Percentiles rank a stretch among this genome's conserved stretches.
Evolutionary conservation across 2,797 vertebrate species (phyloP).

Genomic region (Esox masquinongy): DNA sequence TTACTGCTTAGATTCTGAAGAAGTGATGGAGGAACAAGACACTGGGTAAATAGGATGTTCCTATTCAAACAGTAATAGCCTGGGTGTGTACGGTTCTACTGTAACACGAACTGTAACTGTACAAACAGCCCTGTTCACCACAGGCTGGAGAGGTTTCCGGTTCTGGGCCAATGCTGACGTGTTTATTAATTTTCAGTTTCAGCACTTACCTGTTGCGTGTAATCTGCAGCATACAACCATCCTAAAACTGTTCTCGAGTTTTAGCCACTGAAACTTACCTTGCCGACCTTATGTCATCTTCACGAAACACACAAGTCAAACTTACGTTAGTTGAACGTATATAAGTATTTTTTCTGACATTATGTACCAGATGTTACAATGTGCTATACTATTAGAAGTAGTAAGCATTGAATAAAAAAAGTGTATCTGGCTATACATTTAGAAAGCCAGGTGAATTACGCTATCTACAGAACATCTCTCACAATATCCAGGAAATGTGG

Average conservation of each 20-base stretch:
- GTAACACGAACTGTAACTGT: background rate
- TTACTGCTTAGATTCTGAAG: conserved; percentile 29
- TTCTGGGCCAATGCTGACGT: conserved; percentile 17
- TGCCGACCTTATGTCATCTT: background rate
- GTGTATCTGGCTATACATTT: background rate
- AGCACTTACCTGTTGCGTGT: conserved; percentile 42
- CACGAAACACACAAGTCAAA: background rate
- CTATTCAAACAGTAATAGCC: conserved; percentile 38
- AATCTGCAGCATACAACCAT: background rate
- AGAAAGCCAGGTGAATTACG: background rate
- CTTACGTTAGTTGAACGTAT: too few relatives aligned
- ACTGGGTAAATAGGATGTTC: conserved; percentile 41
- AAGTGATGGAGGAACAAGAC: conserved; percentile 26
- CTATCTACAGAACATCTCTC: background rate
- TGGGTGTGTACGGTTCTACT: conserved; percentile 12
- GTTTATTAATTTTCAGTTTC: conserved; percentile 6
- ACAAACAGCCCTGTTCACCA: conserved; percentile 30
- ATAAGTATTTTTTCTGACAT: background rate
- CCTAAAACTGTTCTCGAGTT: background rate
- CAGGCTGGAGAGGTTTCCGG: conserved; percentile 15
- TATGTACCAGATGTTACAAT: background rate
- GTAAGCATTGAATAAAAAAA: background rate
- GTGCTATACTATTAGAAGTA: background rate
- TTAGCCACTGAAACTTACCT: background rate
- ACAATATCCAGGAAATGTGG: background rate